phyloP scores from a whole-genome alignment of 2,888 invertebrate genomes.

The Thumatha senex region DNA sequence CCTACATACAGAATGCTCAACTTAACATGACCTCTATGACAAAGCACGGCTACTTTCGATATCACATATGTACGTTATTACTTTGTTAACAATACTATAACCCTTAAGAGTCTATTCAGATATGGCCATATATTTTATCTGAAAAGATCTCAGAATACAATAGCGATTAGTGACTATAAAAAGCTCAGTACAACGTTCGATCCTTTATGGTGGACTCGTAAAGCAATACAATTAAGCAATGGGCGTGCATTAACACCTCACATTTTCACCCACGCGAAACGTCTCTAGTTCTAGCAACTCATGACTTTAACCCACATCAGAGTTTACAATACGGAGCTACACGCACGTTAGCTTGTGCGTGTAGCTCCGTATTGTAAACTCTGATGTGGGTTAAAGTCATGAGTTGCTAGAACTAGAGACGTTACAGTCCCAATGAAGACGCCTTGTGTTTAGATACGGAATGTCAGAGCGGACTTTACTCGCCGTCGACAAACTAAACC shows the following conservation, averaged over 20 bases:
- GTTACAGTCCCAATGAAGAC: constrained; percentile 52
- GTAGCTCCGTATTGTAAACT: constrained; percentile 43
- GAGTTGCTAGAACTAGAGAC: constrained; percentile 48
- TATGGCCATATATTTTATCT: constrained; percentile 46
- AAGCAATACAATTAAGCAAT: constrained; percentile 81
- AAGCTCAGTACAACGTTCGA: constrained; percentile 52
- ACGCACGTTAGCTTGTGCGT: constrained; percentile 45
- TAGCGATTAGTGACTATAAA: constrained; percentile 71
- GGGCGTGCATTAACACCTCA: constrained; percentile 78
- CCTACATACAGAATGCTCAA: constrained; percentile 37
- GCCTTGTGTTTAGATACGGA: constrained; percentile 50
- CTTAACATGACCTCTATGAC: constrained; percentile 38
- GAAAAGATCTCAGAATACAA: constrained; percentile 55
- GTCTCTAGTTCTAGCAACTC: constrained; percentile 48
- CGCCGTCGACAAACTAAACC: constrained; percentile 4
- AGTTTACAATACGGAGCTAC: constrained; percentile 43
- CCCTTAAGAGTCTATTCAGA: constrained; percentile 38
- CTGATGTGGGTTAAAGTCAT: constrained; percentile 65
- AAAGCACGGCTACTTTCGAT: constrained; percentile 39
- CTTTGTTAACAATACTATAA: constrained; percentile 30
- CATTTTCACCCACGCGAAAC: constrained; percentile 69
- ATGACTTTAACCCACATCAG: constrained; percentile 65
- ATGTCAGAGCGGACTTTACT: constrained; percentile 36
- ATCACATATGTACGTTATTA: constrained; percentile 44
- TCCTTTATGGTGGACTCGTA: constrained; percentile 72